Evolutionary conservation across 2,888 invertebrate genomes (phyloP).

Genomic region (Syrphus vitripennis): DNA sequence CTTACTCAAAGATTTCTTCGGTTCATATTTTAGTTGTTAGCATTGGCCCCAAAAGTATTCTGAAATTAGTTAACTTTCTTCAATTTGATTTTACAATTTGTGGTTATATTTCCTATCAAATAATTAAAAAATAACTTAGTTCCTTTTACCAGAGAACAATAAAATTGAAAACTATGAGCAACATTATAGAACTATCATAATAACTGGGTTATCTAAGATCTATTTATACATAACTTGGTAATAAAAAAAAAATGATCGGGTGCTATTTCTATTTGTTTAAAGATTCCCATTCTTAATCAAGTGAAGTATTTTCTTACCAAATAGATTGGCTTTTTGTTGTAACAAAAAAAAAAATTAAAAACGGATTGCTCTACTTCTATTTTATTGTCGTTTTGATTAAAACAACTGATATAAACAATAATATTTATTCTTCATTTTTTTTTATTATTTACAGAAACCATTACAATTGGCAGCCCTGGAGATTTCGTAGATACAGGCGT

Average conservation of each 20-base stretch:
- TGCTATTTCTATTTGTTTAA: not conserved
- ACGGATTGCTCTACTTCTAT: slow-evolving; percentile 56
- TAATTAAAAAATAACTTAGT: not conserved
- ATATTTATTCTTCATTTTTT: not conserved
- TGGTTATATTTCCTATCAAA: no score
- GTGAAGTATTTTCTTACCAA: slow-evolving; percentile 71
- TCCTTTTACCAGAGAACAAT: no score
- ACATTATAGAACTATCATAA: not conserved
- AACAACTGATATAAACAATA: slow-evolving; percentile 3
- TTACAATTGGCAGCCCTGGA: slow-evolving; percentile 78
- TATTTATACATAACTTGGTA: slow-evolving; percentile 4
- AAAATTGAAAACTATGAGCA: not conserved
- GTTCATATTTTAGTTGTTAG: no score
- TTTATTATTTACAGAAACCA: slow-evolving; percentile 75
- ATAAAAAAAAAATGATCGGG: slow-evolving; percentile 8
- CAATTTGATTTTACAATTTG: no score
- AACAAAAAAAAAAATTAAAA: not conserved
- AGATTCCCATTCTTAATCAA: slow-evolving; percentile 64
- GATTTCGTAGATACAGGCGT: slow-evolving; percentile 75
- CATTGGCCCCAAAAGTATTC: no score
- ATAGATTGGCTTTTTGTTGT: not conserved
- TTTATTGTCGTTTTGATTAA: slow-evolving; percentile 57
- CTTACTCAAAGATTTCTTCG: no score
- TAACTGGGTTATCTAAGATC: slow-evolving; percentile 48
- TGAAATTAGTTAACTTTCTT: no score